Conservation (phyloP, 1,140 invertebrate genomes). For the Fopius arisanus region DNA sequence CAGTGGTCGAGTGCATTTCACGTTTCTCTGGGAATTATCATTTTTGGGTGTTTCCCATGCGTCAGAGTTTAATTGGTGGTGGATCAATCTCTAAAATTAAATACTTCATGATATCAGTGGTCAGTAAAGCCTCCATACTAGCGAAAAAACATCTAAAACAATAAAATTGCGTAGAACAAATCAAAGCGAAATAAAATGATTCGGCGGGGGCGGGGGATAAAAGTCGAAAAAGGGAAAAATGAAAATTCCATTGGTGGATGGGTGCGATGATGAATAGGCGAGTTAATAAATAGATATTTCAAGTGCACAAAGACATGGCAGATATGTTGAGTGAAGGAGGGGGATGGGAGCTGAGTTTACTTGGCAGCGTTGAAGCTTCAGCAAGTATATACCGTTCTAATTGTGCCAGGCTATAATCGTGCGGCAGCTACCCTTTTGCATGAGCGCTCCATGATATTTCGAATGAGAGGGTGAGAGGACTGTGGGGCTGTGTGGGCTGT, state of each 20-base stretch:
- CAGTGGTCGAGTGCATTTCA: not conserved
- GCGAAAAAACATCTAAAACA: no score
- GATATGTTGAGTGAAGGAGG: not conserved
- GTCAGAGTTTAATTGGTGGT: not conserved
- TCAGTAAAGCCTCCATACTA: no score
- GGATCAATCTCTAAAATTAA: not conserved
- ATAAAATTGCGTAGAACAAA: no score
- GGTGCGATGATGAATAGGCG: slow-evolving; percentile 4
- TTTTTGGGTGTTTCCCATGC: not conserved
- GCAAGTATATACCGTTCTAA: slow-evolving; percentile 27
- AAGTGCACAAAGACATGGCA: slow-evolving; percentile 6
- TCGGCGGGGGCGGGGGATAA: no score
- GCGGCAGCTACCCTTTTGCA: slow-evolving; percentile 33
- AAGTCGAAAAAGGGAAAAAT: no score
- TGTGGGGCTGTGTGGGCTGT: not conserved
- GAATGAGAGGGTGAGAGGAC: slow-evolving; percentile 24
- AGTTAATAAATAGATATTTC: slow-evolving; percentile 22
- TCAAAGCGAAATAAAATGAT: no score
- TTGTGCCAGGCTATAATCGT: slow-evolving; percentile 32
- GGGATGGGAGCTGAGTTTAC: not conserved
- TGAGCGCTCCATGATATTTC: slow-evolving; percentile 35
- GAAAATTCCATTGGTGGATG: not conserved
- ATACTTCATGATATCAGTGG: not conserved
- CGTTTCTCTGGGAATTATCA: not conserved
- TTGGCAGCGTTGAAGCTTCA: slow-evolving; percentile 1